These are phyloP conservation scores for Ostrea denselamellosa DNA, from an alignment of 1,140 invertebrate species.

Conservation along the genomic window DNA sequence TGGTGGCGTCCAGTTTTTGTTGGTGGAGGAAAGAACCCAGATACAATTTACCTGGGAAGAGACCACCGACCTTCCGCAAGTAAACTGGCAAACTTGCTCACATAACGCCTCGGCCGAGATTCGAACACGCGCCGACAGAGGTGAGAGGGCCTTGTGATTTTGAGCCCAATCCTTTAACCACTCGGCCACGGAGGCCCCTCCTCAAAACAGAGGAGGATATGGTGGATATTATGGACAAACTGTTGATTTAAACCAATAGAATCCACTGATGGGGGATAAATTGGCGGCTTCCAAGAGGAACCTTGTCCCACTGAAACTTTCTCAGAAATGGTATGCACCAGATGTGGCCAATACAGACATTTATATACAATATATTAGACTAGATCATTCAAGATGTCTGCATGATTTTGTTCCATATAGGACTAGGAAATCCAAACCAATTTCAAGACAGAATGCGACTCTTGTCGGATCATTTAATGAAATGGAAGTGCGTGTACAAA, in stretches of 20 bases:
- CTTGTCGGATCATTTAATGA: conserved; percentile 50
- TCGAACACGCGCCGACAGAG: too few species aligned
- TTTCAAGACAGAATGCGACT: not conserved
- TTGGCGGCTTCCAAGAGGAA: not conserved
- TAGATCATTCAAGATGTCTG: not conserved
- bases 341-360: conserved; percentile 46
- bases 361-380: conserved; percentile 17
- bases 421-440: not conserved
- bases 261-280: conserved; percentile 35
- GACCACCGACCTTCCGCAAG: too few species aligned
- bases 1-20: too few species aligned
- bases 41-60: too few species aligned
- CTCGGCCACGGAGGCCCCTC: not conserved
- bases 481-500: conserved; percentile 19
- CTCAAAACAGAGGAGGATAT: conserved; percentile 15
- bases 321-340: not conserved
- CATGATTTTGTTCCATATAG: not conserved
- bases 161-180: too few species aligned
- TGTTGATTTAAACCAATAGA: conserved; percentile 40
- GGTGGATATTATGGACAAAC: not conserved
- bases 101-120: too few species aligned
- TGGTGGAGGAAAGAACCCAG: too few species aligned
- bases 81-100: too few species aligned
- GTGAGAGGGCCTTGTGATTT: too few species aligned
- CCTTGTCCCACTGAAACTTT: not conserved